phyloP scores from a whole-genome alignment of 2,113 vertebrate species.

The Tamias sibiricus region DNA sequence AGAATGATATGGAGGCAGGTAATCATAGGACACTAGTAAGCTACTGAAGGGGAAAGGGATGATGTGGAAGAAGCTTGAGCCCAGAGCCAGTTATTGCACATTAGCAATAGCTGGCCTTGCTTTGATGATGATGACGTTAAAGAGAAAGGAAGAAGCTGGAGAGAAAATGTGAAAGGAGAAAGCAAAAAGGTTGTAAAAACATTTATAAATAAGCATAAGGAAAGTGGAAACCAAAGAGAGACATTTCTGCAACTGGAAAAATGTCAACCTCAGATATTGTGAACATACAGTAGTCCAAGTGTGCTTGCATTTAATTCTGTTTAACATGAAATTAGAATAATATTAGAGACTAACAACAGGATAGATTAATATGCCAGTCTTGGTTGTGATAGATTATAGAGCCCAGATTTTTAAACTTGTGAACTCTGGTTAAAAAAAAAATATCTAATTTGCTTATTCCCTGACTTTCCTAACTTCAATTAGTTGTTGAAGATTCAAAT shows the following conservation, averaged over 20 bases:
- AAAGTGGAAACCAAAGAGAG: slow-evolving; percentile 7
- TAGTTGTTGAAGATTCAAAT: slow-evolving; percentile 43
- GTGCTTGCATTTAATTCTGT: not conserved
- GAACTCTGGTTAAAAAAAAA: slow-evolving; percentile 34
- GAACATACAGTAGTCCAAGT: not conserved
- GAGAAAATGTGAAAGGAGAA: not conserved
- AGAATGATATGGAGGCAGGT: slow-evolving; percentile 57
- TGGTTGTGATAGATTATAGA: not conserved
- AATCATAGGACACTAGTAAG: not conserved
- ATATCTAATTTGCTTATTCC: not conserved
- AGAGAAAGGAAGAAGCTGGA: not conserved
- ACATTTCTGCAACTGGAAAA: slow-evolving; percentile 2
- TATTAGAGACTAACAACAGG: not conserved
- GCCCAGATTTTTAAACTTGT: slow-evolving; percentile 8
- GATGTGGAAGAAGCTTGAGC: not conserved
- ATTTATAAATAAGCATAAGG: not conserved
- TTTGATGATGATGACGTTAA: not conserved
- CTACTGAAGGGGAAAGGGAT: not conserved
- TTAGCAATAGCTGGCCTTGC: not conserved
- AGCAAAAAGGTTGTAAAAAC: not conserved
- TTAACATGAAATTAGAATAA: slow-evolving; percentile 31
- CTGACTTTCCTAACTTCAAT: not conserved
- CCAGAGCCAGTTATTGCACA: not conserved
- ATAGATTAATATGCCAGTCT: not conserved
- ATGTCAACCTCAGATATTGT: not conserved